These are phyloP conservation scores for Doryteuthis pealeii DNA, from an alignment of 1,140 invertebrate genomes.

Conservation along the genomic window DNA sequence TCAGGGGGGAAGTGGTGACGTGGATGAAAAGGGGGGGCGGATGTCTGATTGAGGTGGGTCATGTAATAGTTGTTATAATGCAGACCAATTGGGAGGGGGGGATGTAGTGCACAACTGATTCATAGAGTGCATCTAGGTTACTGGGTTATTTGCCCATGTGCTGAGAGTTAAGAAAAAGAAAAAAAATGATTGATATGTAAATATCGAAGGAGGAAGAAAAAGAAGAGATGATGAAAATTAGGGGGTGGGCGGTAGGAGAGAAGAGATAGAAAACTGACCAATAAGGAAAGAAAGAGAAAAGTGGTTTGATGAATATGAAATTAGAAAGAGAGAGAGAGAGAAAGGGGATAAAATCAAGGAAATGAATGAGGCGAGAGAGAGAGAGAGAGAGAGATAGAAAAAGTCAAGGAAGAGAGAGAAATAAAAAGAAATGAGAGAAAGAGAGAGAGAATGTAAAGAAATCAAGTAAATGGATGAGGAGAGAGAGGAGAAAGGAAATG, in stretches of 20 bases:
- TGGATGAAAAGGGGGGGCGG: too few species aligned
- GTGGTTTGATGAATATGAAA: not conserved
- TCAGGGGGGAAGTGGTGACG: too few species aligned
- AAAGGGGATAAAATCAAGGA: not conserved
- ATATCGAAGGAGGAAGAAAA: not conserved
- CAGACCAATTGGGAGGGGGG: too few species aligned
- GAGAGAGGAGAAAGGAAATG: not conserved
- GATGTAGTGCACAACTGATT: too few species aligned
- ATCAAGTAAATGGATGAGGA: not conserved
- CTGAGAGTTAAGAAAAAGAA: not conserved
- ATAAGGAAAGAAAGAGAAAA: not conserved
- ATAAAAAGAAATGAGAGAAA: not conserved
- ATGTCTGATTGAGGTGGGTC: too few species aligned
- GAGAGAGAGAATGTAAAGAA: not conserved
- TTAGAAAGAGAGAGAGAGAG: not conserved
- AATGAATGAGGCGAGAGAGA: not conserved
- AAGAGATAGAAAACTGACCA: not conserved
- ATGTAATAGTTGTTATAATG: too few species aligned
- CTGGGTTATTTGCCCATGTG: too few species aligned
- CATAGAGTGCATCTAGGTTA: too few species aligned
- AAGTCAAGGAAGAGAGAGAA: not conserved
- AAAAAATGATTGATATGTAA: not conserved
- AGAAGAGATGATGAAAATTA: not conserved
- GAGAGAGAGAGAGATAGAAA: not conserved
- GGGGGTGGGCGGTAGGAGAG: not conserved